phyloP scores from a whole-genome alignment of 2,888 invertebrate genomes.

The Drosophila pseudotakahashii region DNA sequence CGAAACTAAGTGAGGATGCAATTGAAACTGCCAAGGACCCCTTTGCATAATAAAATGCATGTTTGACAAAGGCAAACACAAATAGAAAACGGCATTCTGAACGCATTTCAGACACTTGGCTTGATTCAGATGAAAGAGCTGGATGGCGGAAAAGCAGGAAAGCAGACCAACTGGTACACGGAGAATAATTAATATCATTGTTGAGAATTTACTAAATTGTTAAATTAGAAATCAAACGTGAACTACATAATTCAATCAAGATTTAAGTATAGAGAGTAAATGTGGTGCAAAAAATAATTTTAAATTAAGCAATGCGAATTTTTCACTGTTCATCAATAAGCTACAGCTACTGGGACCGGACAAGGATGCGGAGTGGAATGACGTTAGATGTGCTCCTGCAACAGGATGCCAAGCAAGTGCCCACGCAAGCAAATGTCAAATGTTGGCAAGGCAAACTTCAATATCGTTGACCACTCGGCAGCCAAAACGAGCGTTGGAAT shows the following conservation, averaged over 20 bases:
- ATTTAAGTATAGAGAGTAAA: not conserved
- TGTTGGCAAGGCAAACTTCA: constrained; percentile 1
- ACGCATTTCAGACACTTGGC: constrained; percentile 36
- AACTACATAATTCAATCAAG: not conserved
- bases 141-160: not conserved
- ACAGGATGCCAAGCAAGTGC: constrained; percentile 16
- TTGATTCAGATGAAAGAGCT: constrained; percentile 24
- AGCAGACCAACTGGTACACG: not conserved
- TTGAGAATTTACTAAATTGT: not conserved
- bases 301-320: not conserved
- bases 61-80: constrained; percentile 53
- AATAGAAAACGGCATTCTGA: constrained; percentile 17
- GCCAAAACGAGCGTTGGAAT: not conserved
- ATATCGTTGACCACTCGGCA: not conserved
- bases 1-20: constrained; percentile 25
- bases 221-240: not conserved
- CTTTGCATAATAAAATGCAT: constrained; percentile 40
- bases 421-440: constrained; percentile 33
- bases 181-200: not conserved
- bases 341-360: constrained; percentile 1
- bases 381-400: constrained; percentile 6
- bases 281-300: not conserved
- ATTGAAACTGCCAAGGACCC: constrained; percentile 32
- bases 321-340: constrained; percentile 11
- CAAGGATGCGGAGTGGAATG: constrained; percentile 5